These are phyloP conservation scores for Synanthedon tipuliformis DNA, from an alignment of 2,888 invertebrate species.

Conservation along the genomic window DNA sequence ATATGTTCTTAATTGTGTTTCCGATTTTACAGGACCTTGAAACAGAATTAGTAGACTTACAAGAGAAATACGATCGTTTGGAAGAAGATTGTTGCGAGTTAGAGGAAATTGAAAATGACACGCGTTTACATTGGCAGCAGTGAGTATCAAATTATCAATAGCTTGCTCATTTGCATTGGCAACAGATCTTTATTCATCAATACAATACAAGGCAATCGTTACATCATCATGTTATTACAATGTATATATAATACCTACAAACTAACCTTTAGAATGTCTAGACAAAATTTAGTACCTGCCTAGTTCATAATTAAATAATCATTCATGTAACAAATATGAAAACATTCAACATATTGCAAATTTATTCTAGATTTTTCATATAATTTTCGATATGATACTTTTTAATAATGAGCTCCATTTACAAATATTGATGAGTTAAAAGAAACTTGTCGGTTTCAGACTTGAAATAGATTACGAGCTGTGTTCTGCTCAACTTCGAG, in stretches of 20 bases:
- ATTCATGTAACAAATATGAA: too few relatives aligned
- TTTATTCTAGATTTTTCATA: too few relatives aligned
- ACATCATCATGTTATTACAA: too few relatives aligned
- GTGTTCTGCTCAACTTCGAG: slow-evolving; percentile 68
- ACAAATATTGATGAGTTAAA: not conserved
- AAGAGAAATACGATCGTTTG: slow-evolving; percentile 72
- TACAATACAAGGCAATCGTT: too few relatives aligned
- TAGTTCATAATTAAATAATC: too few relatives aligned
- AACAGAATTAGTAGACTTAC: slow-evolving; percentile 66
- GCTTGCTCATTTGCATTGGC: too few relatives aligned
- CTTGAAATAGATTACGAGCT: slow-evolving; percentile 75
- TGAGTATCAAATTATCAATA: slow-evolving; percentile 28
- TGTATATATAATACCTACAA: too few relatives aligned
- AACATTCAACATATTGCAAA: too few relatives aligned
- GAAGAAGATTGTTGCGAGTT: slow-evolving; percentile 81
- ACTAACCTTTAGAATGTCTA: too few relatives aligned
- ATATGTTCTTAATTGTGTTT: slow-evolving; percentile 2
- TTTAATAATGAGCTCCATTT: not conserved
- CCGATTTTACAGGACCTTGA: slow-evolving; percentile 53
- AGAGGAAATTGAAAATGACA: slow-evolving; percentile 82
- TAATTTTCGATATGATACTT: not conserved
- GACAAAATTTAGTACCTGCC: too few relatives aligned
- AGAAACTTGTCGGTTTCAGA: slow-evolving; percentile 22
- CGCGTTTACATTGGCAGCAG: slow-evolving; percentile 73
- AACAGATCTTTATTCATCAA: too few relatives aligned